A percentile compares a stretch with the other conserved stretches of the same genome.
These are phyloP conservation scores for Leucania comma DNA, from an alignment of 2,888 invertebrate genomes.

Conservation along the genomic window DNA sequence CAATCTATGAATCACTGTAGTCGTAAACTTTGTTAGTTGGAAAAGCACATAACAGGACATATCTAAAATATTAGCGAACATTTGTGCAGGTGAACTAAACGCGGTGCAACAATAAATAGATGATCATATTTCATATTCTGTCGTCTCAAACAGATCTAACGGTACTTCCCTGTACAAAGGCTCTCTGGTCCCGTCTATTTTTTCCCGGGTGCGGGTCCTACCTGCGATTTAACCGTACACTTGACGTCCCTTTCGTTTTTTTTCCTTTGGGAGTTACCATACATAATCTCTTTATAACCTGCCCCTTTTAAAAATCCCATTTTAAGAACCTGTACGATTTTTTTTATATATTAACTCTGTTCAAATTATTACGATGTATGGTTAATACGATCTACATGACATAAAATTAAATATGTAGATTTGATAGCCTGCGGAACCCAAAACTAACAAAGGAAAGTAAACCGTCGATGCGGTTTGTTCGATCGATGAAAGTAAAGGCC, in stretches of 20 bases:
- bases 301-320: slow-evolving; percentile 60
- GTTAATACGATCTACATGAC: slow-evolving; percentile 17
- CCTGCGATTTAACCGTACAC: slow-evolving; percentile 85
- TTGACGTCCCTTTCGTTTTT: slow-evolving; percentile 80
- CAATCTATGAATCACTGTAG: slow-evolving; percentile 61
- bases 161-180: slow-evolving; percentile 80
- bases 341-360: not conserved
- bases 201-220: slow-evolving; percentile 74
- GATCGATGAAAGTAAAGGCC: slow-evolving; percentile 91
- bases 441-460: slow-evolving; percentile 90
- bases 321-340: slow-evolving; percentile 14
- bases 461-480: slow-evolving; percentile 84
- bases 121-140: slow-evolving; percentile 78
- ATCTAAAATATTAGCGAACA: slow-evolving; percentile 57
- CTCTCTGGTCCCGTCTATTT: slow-evolving; percentile 75
- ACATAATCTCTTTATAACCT: slow-evolving; percentile 79
- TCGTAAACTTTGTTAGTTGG: slow-evolving; percentile 39
- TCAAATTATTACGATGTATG: slow-evolving; percentile 17
- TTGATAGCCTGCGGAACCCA: slow-evolving; percentile 74
- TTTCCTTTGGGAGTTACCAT: slow-evolving; percentile 73
- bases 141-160: slow-evolving; percentile 81
- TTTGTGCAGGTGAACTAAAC: slow-evolving; percentile 68
- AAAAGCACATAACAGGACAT: slow-evolving; percentile 51
- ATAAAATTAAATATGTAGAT: slow-evolving; percentile 51
- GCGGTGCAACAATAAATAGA: slow-evolving; percentile 61